These are phyloP conservation scores for Dioctria rufipes DNA, from an alignment of 2,888 invertebrate genomes.

Conservation along the genomic window DNA sequence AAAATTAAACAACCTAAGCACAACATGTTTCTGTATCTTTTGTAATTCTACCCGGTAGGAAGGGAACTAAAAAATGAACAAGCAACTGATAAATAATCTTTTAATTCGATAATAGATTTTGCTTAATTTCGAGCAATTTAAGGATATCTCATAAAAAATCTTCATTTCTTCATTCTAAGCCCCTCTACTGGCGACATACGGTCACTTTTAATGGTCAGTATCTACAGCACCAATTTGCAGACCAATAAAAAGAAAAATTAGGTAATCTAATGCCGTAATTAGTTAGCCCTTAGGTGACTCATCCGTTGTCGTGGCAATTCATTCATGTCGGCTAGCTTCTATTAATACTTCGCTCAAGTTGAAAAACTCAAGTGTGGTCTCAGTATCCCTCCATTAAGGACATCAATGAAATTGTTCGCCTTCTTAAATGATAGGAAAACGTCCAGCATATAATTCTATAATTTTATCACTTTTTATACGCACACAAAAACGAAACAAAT, in stretches of 20 bases:
- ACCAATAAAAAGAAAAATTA: slow-evolving; percentile 15
- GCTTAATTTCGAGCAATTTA: no score
- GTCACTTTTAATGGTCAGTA: slow-evolving; percentile 8
- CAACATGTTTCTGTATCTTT: no score
- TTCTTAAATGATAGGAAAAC: slow-evolving; percentile 40
- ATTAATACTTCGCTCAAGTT: background rate
- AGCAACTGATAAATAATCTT: no score
- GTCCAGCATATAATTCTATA: slow-evolving; percentile 22
- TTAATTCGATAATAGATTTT: no score
- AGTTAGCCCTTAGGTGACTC: slow-evolving; percentile 30
- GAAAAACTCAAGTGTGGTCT: slow-evolving; percentile 41
- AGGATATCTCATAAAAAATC: no score
- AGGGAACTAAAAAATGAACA: no score
- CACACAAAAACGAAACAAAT: slow-evolving; percentile 39
- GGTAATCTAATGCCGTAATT: slow-evolving; percentile 32
- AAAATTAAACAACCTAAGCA: no score
- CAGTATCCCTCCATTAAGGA: slow-evolving; percentile 40
- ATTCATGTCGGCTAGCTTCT: background rate
- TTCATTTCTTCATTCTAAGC: background rate
- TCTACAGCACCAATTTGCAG: slow-evolving; percentile 31
- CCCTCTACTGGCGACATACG: slow-evolving; percentile 19
- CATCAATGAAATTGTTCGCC: slow-evolving; percentile 46
- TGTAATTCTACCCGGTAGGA: no score
- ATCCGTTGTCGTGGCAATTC: background rate
- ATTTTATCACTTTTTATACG: slow-evolving; percentile 30